phyloP scores from a whole-genome alignment of 2,888 invertebrate genomes.

The Zaprionus bogoriensis region DNA sequence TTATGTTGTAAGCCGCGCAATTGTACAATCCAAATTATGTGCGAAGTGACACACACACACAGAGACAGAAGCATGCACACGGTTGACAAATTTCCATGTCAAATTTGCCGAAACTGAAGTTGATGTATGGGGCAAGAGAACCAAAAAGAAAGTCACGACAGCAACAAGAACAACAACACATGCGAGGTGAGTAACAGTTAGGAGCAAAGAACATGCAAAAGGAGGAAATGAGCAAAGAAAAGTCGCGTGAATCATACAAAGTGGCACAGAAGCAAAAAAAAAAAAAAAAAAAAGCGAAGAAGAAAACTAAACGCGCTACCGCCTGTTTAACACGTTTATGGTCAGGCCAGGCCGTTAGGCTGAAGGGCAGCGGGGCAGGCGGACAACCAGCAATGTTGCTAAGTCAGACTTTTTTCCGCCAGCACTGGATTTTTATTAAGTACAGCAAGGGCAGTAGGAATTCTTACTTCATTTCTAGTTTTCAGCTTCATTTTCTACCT shows the following conservation, averaged over 20 bases:
- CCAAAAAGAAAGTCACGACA: slow-evolving; percentile 17
- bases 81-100: slow-evolving; percentile 69
- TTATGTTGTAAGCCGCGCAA: slow-evolving; percentile 68
- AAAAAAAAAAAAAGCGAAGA: slow-evolving; percentile 31
- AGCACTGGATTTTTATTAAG: too few species aligned
- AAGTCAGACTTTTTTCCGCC: too few species aligned
- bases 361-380: background rate
- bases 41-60: slow-evolving; percentile 32
- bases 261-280: slow-evolving; percentile 41
- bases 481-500: too few species aligned
- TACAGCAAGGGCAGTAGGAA: too few species aligned
- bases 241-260: slow-evolving; percentile 66
- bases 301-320: slow-evolving; percentile 27
- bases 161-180: slow-evolving; percentile 2
- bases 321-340: slow-evolving; percentile 9
- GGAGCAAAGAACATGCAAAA: slow-evolving; percentile 36
- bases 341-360: background rate
- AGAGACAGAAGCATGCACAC: slow-evolving; percentile 5
- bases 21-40: slow-evolving; percentile 63
- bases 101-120: slow-evolving; percentile 38
- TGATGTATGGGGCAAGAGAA: slow-evolving; percentile 18
- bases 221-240: slow-evolving; percentile 49
- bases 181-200: slow-evolving; percentile 35
- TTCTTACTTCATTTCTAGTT: too few species aligned
- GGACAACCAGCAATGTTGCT: too few species aligned